Percentiles rank a stretch among this genome's conserved stretches.
These are phyloP conservation scores for Panthera tigris DNA, from an alignment of 2,113 vertebrate genomes.

Conservation along the genomic window DNA sequence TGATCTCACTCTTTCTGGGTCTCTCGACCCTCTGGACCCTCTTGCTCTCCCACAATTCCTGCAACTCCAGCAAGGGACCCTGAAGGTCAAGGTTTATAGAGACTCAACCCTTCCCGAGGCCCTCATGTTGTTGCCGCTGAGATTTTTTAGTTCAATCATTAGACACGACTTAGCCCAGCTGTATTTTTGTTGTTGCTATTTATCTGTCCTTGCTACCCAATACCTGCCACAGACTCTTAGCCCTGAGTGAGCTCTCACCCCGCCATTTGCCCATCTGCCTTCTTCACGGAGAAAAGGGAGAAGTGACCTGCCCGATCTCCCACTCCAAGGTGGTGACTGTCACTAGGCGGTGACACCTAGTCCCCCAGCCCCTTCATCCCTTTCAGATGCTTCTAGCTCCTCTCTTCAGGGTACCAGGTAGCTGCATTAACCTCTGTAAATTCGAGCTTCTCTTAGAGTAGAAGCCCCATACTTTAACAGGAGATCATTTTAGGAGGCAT, in stretches of 20 bases:
- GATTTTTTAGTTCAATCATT: not conserved
- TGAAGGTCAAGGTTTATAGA: not conserved
- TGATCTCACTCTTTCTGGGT: not conserved
- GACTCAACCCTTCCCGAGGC: not conserved
- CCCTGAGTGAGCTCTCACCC: not conserved
- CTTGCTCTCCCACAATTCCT: not conserved
- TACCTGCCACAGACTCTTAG: not conserved
- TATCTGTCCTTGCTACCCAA: not conserved
- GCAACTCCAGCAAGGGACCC: not conserved
- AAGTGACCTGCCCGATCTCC: not conserved
- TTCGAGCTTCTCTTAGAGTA: not conserved
- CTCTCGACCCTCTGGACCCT: not conserved
- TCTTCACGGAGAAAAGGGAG: not conserved
- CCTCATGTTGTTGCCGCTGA: not conserved
- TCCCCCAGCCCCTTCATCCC: not conserved
- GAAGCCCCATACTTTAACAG: not conserved
- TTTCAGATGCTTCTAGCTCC: not conserved
- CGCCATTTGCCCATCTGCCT: not conserved
- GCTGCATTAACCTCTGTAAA: not conserved
- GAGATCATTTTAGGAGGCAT: not conserved
- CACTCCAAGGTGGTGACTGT: rapidly evolving
- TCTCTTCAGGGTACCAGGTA: not conserved
- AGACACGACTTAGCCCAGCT: not conserved
- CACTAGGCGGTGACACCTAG: too few relatives aligned
- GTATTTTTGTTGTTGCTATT: not conserved